Percentiles rank a stretch among this genome's conserved stretches.
These are phyloP conservation scores for Chlorops oryzae DNA, from an alignment of 1,140 invertebrate genomes.

Conservation along the genomic window DNA sequence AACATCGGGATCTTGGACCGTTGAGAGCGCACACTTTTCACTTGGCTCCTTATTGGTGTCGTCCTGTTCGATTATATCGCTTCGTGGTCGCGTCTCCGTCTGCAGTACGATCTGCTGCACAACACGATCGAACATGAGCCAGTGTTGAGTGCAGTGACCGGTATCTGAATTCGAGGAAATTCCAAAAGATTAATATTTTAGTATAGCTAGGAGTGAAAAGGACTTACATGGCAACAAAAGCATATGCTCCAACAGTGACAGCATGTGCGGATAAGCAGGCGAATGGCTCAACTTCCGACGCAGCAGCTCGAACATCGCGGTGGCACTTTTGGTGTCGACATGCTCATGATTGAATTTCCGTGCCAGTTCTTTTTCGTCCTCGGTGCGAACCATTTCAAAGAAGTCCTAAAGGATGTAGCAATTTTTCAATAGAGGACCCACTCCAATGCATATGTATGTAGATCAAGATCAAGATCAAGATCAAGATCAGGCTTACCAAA, in stretches of 20 bases:
- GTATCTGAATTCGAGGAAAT: constrained; percentile 55
- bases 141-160: constrained; percentile 79
- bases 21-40: constrained; percentile 15
- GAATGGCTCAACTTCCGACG: constrained; percentile 86
- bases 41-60: constrained; percentile 26
- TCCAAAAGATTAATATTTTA: neutral
- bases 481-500: constrained; percentile 48
- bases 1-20: constrained; percentile 70
- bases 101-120: constrained; percentile 95
- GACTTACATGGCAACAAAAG: constrained; percentile 82
- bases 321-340: constrained; percentile 91
- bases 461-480: too few species aligned
- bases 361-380: constrained; percentile 92
- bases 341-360: constrained; percentile 86
- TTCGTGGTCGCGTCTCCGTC: constrained; percentile 50
- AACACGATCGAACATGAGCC: constrained; percentile 89
- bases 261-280: constrained; percentile 85
- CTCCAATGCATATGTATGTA: too few species aligned
- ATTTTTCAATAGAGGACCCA: too few species aligned
- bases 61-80: constrained; percentile 43
- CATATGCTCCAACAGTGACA: constrained; percentile 87
- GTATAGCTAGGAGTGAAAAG: neutral
- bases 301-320: constrained; percentile 89
- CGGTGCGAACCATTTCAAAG: constrained; percentile 96
- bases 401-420: constrained; percentile 70